Base-by-base conservation (phyloP, 2,888 invertebrate species). In the Escarpia spicata region DNA sequence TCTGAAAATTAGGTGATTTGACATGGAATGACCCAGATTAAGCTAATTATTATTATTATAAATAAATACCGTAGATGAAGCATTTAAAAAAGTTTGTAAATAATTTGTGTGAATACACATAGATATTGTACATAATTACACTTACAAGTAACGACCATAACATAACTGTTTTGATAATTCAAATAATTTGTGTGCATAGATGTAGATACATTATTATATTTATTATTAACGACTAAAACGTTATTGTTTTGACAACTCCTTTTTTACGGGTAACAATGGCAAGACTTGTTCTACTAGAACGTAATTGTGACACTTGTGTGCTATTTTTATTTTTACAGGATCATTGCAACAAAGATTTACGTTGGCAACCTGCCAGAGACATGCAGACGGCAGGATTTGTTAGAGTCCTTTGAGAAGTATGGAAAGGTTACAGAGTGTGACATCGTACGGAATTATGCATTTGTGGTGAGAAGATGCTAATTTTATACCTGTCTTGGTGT, bases 351-450 rank as follows among this genome's bases (percentile, higher is more conserved):
- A 92, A 96, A 96, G 93, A 93, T 96, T 3, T 96, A 95, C 94
- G 95, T 96, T 89, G 96, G 96, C 31, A 95, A 96, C 93, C 94
- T 96, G 43, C 95, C 96, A 92, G 95, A 95, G 90, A 94, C 95
- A 43, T 95, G 95, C 58, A 93, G 95, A 92, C 94, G 94, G 92
- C 93, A 94, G 44, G 95, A 96, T 89, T 93, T 96, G 4, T 94
- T 95, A 92, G 94, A 94, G 44, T 91, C 95, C 91, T 96, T 96
- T 94, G 95, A 95, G 92, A 94, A 95, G 92, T 95, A 95, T 95
- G 96, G 96, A 43, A 94, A 94, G 93, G 95, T 96, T 91, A 94
- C 95, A 15, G 96, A 96, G 93, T 96, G 96, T 94, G 96, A 96
- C 92, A 95, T 96, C 92, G 95, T 96, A n/a, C 95, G 95, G 93